Conservation (phyloP, 92 coral and sea anemone species). For the Chrysogorgia sp. region DNA sequence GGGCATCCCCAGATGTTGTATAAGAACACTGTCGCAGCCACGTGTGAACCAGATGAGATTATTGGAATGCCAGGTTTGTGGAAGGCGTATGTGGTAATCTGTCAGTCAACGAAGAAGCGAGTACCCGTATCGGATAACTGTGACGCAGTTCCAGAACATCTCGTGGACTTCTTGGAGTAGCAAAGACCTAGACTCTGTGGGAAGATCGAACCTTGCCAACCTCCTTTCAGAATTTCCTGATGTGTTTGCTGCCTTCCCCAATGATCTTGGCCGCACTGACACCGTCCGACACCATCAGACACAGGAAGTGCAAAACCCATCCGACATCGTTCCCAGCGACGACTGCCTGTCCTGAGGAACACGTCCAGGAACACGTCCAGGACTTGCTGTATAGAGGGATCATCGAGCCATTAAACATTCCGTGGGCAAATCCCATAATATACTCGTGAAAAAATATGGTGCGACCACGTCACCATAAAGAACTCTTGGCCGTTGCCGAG, state of each 20-base stretch:
- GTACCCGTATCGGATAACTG: constrained; percentile 22
- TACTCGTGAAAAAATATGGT: too few species aligned
- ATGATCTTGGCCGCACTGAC: constrained; percentile 48
- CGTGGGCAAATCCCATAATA: too few species aligned
- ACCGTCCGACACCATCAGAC: constrained; percentile 38
- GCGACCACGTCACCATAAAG: too few species aligned
- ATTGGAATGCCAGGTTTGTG: background rate
- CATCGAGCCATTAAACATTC: too few species aligned
- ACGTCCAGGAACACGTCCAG: too few species aligned
- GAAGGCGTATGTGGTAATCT: constrained; percentile 26
- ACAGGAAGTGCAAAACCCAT: too few species aligned
- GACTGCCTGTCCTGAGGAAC: too few species aligned
- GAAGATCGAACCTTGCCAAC: constrained; percentile 18
- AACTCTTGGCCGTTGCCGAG: too few species aligned
- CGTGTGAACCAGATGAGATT: constrained; percentile 50
- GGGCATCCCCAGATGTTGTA: constrained; percentile 39
- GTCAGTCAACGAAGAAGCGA: constrained; percentile 21
- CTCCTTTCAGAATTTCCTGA: constrained; percentile 32
- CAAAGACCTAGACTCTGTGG: constrained; percentile 11
- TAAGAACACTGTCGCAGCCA: constrained; percentile 59
- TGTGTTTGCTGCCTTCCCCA: constrained; percentile 45
- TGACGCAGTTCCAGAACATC: constrained; percentile 36
- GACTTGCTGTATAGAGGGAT: too few species aligned
- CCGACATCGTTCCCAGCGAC: too few species aligned
- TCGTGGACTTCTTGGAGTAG: constrained; percentile 48